Evolutionary conservation across 2,888 invertebrate genomes (phyloP).

Genomic region (Entomobrya multifasciata): DNA sequence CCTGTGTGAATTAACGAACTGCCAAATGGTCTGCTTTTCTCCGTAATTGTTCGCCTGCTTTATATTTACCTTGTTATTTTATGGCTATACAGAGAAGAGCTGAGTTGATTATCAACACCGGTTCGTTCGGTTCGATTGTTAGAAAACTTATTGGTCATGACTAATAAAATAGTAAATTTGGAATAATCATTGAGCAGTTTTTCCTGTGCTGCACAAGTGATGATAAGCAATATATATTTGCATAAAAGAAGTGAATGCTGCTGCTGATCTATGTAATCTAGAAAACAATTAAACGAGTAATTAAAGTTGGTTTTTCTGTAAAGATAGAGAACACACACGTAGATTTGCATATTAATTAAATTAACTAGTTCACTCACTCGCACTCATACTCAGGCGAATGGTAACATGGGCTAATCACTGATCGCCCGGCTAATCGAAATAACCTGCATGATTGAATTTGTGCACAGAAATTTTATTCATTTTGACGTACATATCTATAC

Average conservation of each 20-base stretch:
- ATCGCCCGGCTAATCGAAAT: too few species aligned
- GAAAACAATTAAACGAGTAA: not conserved
- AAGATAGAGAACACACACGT: slow-evolving; percentile 49
- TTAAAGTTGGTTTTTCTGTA: not conserved
- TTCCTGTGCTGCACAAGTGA: not conserved
- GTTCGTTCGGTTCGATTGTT: not conserved
- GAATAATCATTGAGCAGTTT: not conserved
- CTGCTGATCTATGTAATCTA: not conserved
- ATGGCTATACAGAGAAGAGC: not conserved
- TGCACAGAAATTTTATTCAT: too few species aligned
- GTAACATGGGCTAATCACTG: too few species aligned
- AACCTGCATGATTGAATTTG: too few species aligned
- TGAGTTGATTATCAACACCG: not conserved
- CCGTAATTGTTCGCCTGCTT: slow-evolving; percentile 1
- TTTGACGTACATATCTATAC: too few species aligned
- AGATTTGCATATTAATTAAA: slow-evolving; percentile 51
- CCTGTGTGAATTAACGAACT: slow-evolving; percentile 65
- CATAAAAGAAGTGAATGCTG: slow-evolving; percentile 10
- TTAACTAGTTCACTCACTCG: too few species aligned
- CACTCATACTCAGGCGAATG: too few species aligned
- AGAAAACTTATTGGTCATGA: slow-evolving; percentile 39
- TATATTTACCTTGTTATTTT: slow-evolving; percentile 4
- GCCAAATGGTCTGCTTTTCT: slow-evolving; percentile 56
- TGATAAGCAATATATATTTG: slow-evolving; percentile 5
- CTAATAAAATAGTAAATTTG: slow-evolving; percentile 21